Evolutionary conservation across 2,113 vertebrate species (phyloP).

Genomic region (Nansenia antarctica): DNA sequence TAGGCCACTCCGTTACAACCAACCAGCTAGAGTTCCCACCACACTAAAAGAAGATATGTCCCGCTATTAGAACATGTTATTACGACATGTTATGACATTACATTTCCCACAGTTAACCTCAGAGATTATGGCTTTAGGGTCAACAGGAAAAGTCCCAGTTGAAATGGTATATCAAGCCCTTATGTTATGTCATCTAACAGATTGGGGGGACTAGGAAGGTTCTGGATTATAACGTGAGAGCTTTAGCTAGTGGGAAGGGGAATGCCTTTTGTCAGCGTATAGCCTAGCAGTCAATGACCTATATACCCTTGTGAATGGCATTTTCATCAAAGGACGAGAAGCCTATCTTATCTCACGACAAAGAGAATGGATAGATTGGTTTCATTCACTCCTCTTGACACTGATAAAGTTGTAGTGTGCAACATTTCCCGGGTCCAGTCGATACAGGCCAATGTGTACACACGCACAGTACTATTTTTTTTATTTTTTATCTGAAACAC

Average conservation of each 20-base stretch:
- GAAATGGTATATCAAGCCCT: not conserved
- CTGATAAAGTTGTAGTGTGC: not conserved
- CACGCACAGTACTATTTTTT: not conserved
- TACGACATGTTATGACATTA: not conserved
- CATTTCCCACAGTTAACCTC: not conserved
- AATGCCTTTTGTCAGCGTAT: not conserved
- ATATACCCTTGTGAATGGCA: not conserved
- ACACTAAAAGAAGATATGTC: not conserved
- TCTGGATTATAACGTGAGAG: not conserved
- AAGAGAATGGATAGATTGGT: constrained; percentile 21
- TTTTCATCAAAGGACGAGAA: constrained; percentile 3
- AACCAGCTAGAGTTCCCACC: not conserved
- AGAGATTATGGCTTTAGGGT: not conserved
- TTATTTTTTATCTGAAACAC: constrained; percentile 59
- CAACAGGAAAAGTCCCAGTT: not conserved
- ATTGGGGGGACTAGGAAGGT: not conserved
- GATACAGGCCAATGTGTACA: not conserved
- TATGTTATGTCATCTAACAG: not conserved
- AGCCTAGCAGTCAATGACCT: not conserved
- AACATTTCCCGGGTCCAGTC: not conserved
- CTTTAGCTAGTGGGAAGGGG: not conserved
- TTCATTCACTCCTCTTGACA: not conserved
- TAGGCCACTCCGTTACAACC: not conserved
- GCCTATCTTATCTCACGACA: constrained; percentile 22
- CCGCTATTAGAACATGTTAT: not conserved